Evolutionary conservation across 2,797 vertebrate species (phyloP).

Genomic region (Myotis myotis): DNA sequence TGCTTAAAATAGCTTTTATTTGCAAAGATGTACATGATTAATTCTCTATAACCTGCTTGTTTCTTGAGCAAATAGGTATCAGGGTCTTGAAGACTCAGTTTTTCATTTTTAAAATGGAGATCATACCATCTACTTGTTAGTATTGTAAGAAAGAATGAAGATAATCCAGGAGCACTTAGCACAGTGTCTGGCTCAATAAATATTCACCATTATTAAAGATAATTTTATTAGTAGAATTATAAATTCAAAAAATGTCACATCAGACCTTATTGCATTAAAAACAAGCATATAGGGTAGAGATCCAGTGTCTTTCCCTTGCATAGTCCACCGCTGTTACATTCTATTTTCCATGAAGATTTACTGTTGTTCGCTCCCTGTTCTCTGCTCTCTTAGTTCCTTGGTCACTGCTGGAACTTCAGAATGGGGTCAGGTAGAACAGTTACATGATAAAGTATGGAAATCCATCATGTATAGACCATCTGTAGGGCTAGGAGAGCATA

Average conservation of each 20-base stretch:
- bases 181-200: background rate
- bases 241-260: background rate
- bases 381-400: background rate
- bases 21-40: background rate
- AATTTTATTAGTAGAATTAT: slow-evolving; percentile 8
- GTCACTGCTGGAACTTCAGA: background rate
- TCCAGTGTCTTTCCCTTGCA: background rate
- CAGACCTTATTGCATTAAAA: background rate
- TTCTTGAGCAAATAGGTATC: background rate
- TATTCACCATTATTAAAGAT: background rate
- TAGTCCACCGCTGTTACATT: background rate
- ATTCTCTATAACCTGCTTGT: background rate
- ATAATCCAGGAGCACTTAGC: background rate
- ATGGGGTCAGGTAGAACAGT: background rate
- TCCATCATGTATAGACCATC: background rate
- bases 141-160: slow-evolving; percentile 2
- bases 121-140: background rate
- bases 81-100: slow-evolving; percentile 2
- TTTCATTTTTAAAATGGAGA: background rate
- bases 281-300: background rate
- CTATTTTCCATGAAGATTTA: background rate
- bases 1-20: background rate
- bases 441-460: background rate
- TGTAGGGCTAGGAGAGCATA: background rate
- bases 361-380: background rate